These are phyloP conservation scores for Parasteatoda tepidariorum DNA, from an alignment of 1,140 invertebrate species.

Conservation along the genomic window DNA sequence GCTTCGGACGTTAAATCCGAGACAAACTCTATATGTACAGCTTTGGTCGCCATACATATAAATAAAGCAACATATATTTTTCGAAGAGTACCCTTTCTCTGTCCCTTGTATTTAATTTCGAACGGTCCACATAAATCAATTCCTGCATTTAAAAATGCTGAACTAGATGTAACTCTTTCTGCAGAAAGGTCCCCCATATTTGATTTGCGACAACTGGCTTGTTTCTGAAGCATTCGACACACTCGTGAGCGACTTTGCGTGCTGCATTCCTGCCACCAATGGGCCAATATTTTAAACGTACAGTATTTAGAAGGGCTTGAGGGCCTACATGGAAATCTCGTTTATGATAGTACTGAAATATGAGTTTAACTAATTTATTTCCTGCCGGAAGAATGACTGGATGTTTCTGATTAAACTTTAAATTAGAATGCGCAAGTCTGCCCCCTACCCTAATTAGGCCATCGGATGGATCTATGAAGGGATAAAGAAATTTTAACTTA, in stretches of 20 bases:
- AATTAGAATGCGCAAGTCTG: slow-evolving; percentile 64
- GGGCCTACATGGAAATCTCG: background rate
- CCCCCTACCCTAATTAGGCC: slow-evolving; percentile 68
- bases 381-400: slow-evolving; percentile 66
- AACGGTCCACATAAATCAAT: no score
- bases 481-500: no score
- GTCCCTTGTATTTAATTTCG: no score
- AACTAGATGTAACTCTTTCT: no score
- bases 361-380: slow-evolving; percentile 10
- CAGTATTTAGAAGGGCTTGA: background rate
- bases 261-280: background rate
- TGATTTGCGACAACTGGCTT: slow-evolving; percentile 2
- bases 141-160: no score
- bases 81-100: no score
- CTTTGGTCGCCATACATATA: no score
- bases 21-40: no score
- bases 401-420: slow-evolving; percentile 66
- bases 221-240: background rate
- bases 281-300: slow-evolving; percentile 1
- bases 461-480: slow-evolving; percentile 63
- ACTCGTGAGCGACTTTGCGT: background rate
- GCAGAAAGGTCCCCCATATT: background rate
- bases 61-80: no score
- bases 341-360: slow-evolving; percentile 6
- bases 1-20: no score